Evolutionary conservation across 2,797 vertebrate species (phyloP), one percentile per base, ranked within the genome.

Genomic region (Enteromius anoplus): DNA sequence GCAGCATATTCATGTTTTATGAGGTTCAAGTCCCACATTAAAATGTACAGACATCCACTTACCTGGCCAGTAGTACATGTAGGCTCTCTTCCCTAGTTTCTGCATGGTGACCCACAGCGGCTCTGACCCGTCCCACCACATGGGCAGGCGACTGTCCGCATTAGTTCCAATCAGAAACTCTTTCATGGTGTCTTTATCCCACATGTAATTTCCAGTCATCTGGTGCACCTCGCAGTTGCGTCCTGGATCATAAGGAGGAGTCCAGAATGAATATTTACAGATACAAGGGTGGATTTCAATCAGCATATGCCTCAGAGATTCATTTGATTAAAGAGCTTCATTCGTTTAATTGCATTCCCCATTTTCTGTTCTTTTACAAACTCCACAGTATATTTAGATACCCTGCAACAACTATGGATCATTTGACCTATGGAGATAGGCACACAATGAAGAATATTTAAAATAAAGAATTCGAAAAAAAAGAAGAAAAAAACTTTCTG

Each of bases 41-140:
- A 11, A 12, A n/a, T 12, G 26, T 7, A 15, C 10, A 62, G 12
- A 29, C 2, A 0, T 62, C 60, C 26, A 64, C 96, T 93, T 79
- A 99, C 98, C 98, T 77, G 97, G 97, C 98, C 98, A 99, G 89
- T 96, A 97, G 89, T 97, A 99, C 98, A 99, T 99, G 88, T 88
- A 94, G 72, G 96, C 96, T 0, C 94, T 96, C 89, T 92, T 96
- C 15, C 94, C 94, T 73, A 93, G 92, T 88, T 97, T 99, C 89
- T 92, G 95, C 94, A 98, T 90, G 11, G 97, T 98, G 84, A 99
- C 92, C 98, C 98, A 99, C 62, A 99, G 81, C 0, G 97, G 98
- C 80, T 99, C 98, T 0, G 98, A 97, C 49, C 97, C 97, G 0
- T 98, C 88, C 97, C 97, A 99, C 97, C 97, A 99, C 51, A 98